These are phyloP conservation scores for Luehdorfia chinensis DNA, from an alignment of 1,140 invertebrate genomes.

Conservation along the genomic window DNA sequence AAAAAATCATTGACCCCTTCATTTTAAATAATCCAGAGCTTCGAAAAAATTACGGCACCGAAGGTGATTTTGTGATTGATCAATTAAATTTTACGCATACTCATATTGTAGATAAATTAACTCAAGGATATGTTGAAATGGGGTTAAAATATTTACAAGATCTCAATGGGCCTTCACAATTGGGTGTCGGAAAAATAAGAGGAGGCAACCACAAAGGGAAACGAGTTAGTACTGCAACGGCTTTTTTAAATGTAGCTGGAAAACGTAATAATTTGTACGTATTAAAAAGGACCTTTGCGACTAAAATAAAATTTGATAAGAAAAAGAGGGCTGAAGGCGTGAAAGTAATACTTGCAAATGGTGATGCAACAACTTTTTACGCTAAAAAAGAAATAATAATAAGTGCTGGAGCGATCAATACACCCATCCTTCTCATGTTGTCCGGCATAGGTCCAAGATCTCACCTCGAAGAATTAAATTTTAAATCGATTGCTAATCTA, in stretches of 20 bases:
- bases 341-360: slow-evolving; percentile 49
- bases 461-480: slow-evolving; percentile 79
- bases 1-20: slow-evolving; percentile 55
- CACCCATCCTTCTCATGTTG: slow-evolving; percentile 78
- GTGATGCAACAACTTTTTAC: slow-evolving; percentile 67
- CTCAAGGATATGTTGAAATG: slow-evolving; percentile 59
- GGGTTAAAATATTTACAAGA: slow-evolving; percentile 58
- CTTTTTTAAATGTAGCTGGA: slow-evolving; percentile 79
- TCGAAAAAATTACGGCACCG: slow-evolving; percentile 47
- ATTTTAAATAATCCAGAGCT: slow-evolving; percentile 49
- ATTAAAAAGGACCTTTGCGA: slow-evolving; percentile 64
- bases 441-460: slow-evolving; percentile 59
- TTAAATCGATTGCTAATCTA: slow-evolving; percentile 80
- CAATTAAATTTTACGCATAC: slow-evolving; percentile 52
- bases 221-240: slow-evolving; percentile 80
- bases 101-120: slow-evolving; percentile 52
- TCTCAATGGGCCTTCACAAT: slow-evolving; percentile 68
- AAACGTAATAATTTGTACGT: slow-evolving; percentile 83
- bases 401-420: slow-evolving; percentile 84
- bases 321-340: slow-evolving; percentile 35
- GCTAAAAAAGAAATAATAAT: slow-evolving; percentile 84
- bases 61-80: slow-evolving; percentile 59
- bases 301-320: slow-evolving; percentile 41
- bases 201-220: slow-evolving; percentile 76
- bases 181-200: slow-evolving; percentile 69